These are phyloP conservation scores for Pogonocherus hispidulus DNA, from an alignment of 2,888 invertebrate species.

Conservation along the genomic window DNA sequence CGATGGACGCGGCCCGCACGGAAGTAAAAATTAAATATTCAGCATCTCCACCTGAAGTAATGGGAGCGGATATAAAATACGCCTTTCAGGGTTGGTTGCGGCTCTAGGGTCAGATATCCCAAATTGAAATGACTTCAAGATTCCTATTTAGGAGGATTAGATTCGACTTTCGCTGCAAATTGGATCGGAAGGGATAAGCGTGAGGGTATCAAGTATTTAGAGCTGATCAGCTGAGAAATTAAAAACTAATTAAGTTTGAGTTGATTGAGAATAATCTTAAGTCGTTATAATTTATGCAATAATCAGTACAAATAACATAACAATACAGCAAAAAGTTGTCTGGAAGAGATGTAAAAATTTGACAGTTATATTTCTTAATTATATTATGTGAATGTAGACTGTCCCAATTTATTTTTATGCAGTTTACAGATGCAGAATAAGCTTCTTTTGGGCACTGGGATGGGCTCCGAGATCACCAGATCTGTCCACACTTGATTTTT, in stretches of 20 bases:
- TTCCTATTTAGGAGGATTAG: constrained; percentile 24
- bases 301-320: no score
- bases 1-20: constrained; percentile 55
- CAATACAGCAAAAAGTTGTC: no score
- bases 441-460: no score
- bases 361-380: no score
- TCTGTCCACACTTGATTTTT: no score
- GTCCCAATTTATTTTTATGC: no score
- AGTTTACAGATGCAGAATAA: no score
- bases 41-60: constrained; percentile 42
- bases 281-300: no score
- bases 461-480: no score
- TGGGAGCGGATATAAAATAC: constrained; percentile 25
- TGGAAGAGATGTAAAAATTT: no score
- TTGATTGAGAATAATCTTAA: no score
- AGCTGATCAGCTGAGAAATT: not conserved
- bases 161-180: constrained; percentile 20
- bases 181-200: not conserved
- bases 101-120: constrained; percentile 21
- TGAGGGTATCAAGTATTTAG: constrained; percentile 8
- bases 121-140: constrained; percentile 31
- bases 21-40: constrained; percentile 60
- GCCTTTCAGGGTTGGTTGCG: constrained; percentile 18
- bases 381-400: no score
- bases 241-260: not conserved